These are phyloP conservation scores for Hoplias malabaricus DNA, from an alignment of 2,113 vertebrate genomes.

Conservation along the genomic window DNA sequence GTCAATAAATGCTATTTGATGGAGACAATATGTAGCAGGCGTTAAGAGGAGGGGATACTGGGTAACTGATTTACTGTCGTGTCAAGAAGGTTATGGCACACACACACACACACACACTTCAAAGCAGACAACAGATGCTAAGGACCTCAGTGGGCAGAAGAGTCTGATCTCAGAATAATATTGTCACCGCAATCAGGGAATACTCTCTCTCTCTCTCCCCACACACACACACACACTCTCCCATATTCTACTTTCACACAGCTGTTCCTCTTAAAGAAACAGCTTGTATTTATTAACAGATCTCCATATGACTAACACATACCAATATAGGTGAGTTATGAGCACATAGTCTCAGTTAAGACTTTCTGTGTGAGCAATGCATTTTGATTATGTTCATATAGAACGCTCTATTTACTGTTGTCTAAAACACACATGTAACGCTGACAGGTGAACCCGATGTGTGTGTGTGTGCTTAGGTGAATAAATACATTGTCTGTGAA, in stretches of 20 bases:
- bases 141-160: neutral
- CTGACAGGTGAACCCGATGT: no score
- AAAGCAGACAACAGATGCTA: conserved; percentile 28
- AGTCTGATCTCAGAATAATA: conserved; percentile 13
- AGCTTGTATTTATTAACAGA: conserved; percentile 16
- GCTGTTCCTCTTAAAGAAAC: conserved; percentile 11
- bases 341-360: no score
- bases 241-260: neutral
- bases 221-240: neutral
- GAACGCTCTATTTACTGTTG: neutral
- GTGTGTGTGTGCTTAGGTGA: no score
- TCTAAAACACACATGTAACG: no score
- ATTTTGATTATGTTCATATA: neutral
- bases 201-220: neutral
- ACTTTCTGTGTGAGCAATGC: no score
- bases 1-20: neutral
- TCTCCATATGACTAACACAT: neutral
- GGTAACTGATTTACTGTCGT: neutral
- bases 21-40: neutral
- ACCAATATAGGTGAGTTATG: neutral
- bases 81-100: conserved; percentile 8
- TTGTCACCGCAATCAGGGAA: conserved; percentile 44
- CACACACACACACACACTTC: conserved; percentile 34
- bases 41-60: neutral
- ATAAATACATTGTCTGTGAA: no score